Evolutionary conservation across 2,888 invertebrate genomes (phyloP).

Genomic region (Spicauda simplicius): DNA sequence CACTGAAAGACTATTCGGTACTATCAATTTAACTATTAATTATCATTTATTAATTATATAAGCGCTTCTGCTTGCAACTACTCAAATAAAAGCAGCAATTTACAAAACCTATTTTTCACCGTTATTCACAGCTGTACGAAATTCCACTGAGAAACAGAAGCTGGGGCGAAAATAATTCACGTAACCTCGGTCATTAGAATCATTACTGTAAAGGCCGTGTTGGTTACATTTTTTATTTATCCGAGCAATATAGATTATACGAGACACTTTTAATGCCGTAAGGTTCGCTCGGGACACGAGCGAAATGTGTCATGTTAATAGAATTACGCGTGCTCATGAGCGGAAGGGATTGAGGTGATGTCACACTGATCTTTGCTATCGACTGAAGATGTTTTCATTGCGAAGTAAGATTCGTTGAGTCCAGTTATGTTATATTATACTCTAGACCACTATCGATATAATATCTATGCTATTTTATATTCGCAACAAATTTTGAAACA

Average conservation of each 20-base stretch:
- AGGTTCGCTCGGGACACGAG: not conserved
- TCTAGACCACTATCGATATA: too few relatives aligned
- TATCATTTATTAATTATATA: too few relatives aligned
- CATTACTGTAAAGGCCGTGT: not conserved
- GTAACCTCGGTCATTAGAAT: slow-evolving; percentile 1
- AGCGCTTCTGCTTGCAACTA: too few relatives aligned
- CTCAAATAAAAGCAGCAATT: too few relatives aligned
- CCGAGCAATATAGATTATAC: not conserved
- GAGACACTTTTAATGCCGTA: slow-evolving; percentile 3
- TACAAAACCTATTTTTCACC: too few relatives aligned
- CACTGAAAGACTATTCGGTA: too few relatives aligned
- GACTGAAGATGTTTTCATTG: too few relatives aligned
- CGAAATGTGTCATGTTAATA: slow-evolving; percentile 6
- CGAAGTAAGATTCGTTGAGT: too few relatives aligned
- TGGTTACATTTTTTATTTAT: slow-evolving; percentile 4
- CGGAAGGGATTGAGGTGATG: not conserved
- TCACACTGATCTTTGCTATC: not conserved
- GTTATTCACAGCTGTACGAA: not conserved
- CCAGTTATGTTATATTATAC: too few relatives aligned
- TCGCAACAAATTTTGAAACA: too few relatives aligned
- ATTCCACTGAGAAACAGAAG: not conserved
- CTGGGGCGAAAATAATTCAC: not conserved
- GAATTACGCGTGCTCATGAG: not conserved
- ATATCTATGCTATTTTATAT: too few relatives aligned
- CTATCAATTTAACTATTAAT: too few relatives aligned